Conservation (phyloP, 2,888 invertebrate genomes). For the Adineta ricciae region DNA sequence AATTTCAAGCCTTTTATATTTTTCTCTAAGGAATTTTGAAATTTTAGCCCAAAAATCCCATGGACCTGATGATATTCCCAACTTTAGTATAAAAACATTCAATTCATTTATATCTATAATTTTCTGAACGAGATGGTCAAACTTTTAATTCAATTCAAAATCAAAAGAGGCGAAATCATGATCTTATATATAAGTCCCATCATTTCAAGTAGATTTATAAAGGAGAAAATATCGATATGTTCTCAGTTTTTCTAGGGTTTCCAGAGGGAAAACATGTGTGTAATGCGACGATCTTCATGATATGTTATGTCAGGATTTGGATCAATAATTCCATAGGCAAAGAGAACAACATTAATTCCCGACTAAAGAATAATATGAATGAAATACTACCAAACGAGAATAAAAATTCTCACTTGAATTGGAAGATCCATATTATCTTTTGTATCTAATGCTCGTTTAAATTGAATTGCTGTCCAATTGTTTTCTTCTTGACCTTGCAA, state of each 20-base stretch:
- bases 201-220: too few species aligned
- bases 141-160: too few species aligned
- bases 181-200: too few species aligned
- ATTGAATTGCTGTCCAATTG: constrained; percentile 30
- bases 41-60: too few species aligned
- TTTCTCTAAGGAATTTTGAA: too few species aligned
- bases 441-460: constrained; percentile 28
- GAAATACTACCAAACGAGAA: neutral
- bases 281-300: neutral
- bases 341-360: neutral
- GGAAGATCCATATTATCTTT: constrained; percentile 28
- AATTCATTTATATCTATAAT: too few species aligned
- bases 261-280: neutral
- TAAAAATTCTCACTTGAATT: constrained; percentile 21
- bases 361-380: neutral
- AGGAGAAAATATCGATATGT: too few species aligned
- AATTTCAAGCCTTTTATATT: too few species aligned
- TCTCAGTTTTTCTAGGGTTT: neutral
- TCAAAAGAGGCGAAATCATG: too few species aligned
- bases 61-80: too few species aligned
- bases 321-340: constrained; percentile 30
- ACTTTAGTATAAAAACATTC: too few species aligned
- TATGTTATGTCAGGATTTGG: neutral
- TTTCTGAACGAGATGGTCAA: too few species aligned
- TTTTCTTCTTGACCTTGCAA: constrained; percentile 27